Conservation (phyloP, 2,888 invertebrate genomes). For the Zelleria hepariella region DNA sequence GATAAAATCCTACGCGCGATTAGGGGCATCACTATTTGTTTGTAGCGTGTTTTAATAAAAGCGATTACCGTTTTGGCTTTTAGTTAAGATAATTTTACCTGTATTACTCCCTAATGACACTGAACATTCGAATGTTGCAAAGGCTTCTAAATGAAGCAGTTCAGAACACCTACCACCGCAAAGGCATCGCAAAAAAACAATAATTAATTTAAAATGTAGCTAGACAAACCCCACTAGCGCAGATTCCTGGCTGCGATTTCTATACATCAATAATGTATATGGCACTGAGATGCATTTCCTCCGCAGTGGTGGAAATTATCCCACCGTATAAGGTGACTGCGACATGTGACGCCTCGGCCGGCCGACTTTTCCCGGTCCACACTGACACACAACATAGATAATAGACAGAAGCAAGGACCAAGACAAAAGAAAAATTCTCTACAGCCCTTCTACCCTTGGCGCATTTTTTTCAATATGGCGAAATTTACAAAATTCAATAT, state of each 20-base stretch:
- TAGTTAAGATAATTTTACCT: too few species aligned
- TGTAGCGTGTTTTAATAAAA: not conserved
- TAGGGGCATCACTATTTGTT: not conserved
- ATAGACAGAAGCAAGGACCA: too few species aligned
- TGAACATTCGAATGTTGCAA: too few species aligned
- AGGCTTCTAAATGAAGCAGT: too few species aligned
- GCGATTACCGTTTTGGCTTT: not conserved
- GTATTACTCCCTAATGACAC: too few species aligned
- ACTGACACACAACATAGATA: too few species aligned
- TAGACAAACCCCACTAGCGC: not conserved
- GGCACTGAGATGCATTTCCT: not conserved
- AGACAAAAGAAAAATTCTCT: too few species aligned
- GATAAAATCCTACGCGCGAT: slow-evolving; percentile 1
- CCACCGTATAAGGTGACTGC: slow-evolving; percentile 43
- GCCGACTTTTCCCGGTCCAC: slow-evolving; percentile 39
- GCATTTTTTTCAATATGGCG: too few species aligned
- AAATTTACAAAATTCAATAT: too few species aligned
- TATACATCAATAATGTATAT: not conserved
- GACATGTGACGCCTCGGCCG: slow-evolving; percentile 27
- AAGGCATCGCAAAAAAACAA: too few species aligned
- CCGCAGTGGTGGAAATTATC: slow-evolving; percentile 38
- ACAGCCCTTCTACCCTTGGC: too few species aligned
- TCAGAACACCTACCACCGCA: too few species aligned
- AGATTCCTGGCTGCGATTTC: not conserved
- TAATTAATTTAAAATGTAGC: not conserved